Evolutionary conservation across 2,797 vertebrate genomes (phyloP).

Genomic region (Clarias fuscus): DNA sequence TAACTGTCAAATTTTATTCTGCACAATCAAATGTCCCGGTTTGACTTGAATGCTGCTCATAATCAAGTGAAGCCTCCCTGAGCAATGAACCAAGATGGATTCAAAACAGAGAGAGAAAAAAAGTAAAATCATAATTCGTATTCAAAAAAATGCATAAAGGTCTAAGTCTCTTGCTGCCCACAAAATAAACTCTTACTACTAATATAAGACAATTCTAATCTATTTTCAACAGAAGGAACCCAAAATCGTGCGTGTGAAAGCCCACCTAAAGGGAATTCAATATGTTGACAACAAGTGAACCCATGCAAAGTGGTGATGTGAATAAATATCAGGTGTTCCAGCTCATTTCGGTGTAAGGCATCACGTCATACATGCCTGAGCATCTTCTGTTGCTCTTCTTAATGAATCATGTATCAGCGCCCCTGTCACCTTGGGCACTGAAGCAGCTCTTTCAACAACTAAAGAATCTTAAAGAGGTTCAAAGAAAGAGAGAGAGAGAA

Average conservation of each 20-base stretch:
- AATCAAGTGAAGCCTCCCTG: neutral
- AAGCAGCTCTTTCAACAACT: slow-evolving; percentile 55
- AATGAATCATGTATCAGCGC: slow-evolving; percentile 62
- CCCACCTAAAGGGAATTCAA: slow-evolving; percentile 28
- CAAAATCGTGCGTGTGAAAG: slow-evolving; percentile 1
- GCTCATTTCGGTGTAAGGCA: slow-evolving; percentile 45
- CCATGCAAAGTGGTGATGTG: slow-evolving; percentile 39
- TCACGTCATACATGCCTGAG: slow-evolving; percentile 49
- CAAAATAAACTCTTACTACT: neutral
- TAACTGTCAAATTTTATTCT: no score
- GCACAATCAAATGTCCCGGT: no score
- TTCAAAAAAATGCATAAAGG: neutral
- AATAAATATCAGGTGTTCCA: slow-evolving; percentile 45
- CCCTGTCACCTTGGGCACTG: slow-evolving; percentile 46
- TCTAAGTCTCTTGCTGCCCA: neutral
- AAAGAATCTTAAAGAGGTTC: slow-evolving; percentile 44
- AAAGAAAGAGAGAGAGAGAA: no score
- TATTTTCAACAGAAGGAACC: neutral
- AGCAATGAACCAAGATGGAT: slow-evolving; percentile 36
- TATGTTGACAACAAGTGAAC: slow-evolving; percentile 27
- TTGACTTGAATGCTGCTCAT: no score
- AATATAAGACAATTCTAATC: neutral
- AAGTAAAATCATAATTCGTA: neutral
- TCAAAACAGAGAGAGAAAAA: neutral
- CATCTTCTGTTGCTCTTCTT: slow-evolving; percentile 61